Conservation (phyloP, 35 echinoderm and acorn worm genomes). For the Anneissia japonica region DNA sequence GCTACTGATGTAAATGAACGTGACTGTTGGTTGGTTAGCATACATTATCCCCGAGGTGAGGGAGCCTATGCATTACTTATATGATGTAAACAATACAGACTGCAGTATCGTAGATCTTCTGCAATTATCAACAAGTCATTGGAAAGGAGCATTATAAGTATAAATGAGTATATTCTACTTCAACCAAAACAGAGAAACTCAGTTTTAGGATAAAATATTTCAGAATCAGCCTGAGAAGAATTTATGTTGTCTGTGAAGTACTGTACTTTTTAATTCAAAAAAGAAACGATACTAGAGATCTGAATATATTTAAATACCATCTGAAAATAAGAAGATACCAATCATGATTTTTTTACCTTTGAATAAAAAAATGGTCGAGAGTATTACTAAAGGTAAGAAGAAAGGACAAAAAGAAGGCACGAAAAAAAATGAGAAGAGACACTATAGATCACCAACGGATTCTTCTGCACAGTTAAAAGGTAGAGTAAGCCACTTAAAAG, state of each 20-base stretch:
- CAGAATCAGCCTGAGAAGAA: too few species aligned
- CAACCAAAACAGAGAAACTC: too few species aligned
- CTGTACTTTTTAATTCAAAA: too few species aligned
- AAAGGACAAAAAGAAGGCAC: neutral
- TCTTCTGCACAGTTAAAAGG: neutral
- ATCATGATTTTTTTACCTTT: neutral
- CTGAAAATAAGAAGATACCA: too few species aligned
- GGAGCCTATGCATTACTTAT: neutral
- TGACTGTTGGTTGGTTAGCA: neutral
- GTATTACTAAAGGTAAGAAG: neutral
- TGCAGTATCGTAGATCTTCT: too few species aligned
- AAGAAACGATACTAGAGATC: too few species aligned
- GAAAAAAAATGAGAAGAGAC: neutral
- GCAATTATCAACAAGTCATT: too few species aligned
- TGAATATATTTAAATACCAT: too few species aligned
- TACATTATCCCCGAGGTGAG: neutral
- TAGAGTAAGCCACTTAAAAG: neutral
- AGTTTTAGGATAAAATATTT: too few species aligned
- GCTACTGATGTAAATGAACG: neutral
- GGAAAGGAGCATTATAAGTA: too few species aligned
- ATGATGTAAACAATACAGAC: neutral
- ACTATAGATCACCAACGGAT: neutral
- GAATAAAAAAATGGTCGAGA: neutral
- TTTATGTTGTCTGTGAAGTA: too few species aligned
- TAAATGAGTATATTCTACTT: too few species aligned